phyloP scores from a whole-genome alignment of 2,113 vertebrate genomes.

The Pteronura brasiliensis region DNA sequence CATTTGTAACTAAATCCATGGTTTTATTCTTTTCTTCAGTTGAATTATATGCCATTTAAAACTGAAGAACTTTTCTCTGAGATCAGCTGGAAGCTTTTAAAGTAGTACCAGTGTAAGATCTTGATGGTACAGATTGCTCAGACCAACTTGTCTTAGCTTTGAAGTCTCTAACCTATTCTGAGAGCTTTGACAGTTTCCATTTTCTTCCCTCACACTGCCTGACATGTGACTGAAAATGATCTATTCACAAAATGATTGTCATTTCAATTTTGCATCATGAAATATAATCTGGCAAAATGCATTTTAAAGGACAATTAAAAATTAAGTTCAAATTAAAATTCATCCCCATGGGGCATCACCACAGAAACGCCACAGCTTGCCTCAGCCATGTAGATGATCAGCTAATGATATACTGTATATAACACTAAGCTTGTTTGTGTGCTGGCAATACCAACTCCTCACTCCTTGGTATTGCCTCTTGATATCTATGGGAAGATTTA shows the following conservation, averaged over 20 bases:
- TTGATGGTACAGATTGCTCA: background rate
- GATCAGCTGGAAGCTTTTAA: background rate
- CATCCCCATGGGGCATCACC: background rate
- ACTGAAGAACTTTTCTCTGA: background rate
- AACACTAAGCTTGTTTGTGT: background rate
- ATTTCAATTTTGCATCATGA: background rate
- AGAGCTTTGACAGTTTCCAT: background rate
- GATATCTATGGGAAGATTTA: background rate
- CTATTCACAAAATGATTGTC: background rate
- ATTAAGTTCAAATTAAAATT: slow-evolving; percentile 23
- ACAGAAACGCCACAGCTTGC: background rate
- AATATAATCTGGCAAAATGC: background rate
- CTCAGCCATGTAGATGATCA: background rate
- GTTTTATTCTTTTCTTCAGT: background rate
- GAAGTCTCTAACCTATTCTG: background rate
- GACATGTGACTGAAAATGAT: background rate
- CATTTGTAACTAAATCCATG: background rate
- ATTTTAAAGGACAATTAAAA: background rate
- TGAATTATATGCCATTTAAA: background rate
- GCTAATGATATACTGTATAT: background rate
- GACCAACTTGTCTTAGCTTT: background rate
- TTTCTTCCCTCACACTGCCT: background rate
- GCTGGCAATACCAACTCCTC: background rate
- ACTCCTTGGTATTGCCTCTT: background rate
- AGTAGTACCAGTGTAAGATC: background rate